Evolutionary conservation across 2,113 vertebrate species (phyloP).

Genomic region (Pavo muticus): DNA sequence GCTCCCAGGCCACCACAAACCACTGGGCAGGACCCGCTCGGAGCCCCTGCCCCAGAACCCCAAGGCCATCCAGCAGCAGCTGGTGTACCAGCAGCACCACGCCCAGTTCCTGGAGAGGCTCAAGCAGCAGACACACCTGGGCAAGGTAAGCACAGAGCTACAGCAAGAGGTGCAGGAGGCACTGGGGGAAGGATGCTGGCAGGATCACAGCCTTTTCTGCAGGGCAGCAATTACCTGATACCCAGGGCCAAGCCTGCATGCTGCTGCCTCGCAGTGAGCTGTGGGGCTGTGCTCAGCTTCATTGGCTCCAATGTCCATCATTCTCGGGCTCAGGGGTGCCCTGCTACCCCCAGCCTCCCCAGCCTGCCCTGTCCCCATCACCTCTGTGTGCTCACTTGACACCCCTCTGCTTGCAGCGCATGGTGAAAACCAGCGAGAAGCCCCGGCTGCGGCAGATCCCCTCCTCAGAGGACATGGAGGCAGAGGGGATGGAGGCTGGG

Average conservation of each 20-base stretch:
- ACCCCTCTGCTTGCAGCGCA: slow-evolving; percentile 69
- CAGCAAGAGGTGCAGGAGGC: not conserved
- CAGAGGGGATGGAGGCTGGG: slow-evolving; percentile 72
- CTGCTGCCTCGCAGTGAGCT: not conserved
- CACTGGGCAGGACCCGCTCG: slow-evolving; percentile 90
- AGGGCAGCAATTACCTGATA: not conserved
- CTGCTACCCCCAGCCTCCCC: not conserved
- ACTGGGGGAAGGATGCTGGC: not conserved
- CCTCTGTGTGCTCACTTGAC: not conserved
- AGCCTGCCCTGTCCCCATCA: not conserved
- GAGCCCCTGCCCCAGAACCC: slow-evolving; percentile 91
- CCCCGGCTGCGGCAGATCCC: slow-evolving; percentile 91
- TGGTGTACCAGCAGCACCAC: slow-evolving; percentile 78
- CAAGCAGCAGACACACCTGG: slow-evolving; percentile 82
- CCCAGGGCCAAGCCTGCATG: rapidly evolving
- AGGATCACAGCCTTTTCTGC: not conserved
- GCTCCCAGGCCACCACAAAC: slow-evolving; percentile 83
- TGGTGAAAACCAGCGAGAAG: slow-evolving; percentile 90
- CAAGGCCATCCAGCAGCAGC: slow-evolving; percentile 78
- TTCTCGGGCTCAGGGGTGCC: not conserved
- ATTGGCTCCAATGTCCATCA: not conserved
- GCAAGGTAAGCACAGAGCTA: slow-evolving; percentile 67
- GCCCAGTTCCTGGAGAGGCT: slow-evolving; percentile 81
- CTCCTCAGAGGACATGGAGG: slow-evolving; percentile 89
- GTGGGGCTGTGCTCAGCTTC: not conserved